These are phyloP conservation scores for Aurelia sp. DNA, from an alignment of 30 jellyfish, hydroid and myxozoan genomes.

Conservation along the genomic window DNA sequence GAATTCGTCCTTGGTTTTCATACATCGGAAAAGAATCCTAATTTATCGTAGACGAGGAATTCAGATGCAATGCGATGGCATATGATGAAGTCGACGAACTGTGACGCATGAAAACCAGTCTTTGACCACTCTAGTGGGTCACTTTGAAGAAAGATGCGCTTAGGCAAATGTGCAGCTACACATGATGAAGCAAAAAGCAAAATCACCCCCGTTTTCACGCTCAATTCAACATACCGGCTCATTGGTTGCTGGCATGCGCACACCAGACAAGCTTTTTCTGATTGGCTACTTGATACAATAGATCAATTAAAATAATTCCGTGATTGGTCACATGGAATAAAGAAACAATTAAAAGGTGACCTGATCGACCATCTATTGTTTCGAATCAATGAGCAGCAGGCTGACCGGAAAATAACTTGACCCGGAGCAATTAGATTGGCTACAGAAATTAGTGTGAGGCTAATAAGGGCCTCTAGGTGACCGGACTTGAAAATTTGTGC, in stretches of 20 bases:
- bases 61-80: no score
- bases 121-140: no score
- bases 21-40: no score
- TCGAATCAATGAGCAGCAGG: conserved; percentile 15
- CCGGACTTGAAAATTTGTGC: no score
- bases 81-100: no score
- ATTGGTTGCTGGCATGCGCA: not conserved
- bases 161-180: no score
- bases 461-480: not conserved
- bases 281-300: not conserved
- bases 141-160: no score
- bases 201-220: not conserved
- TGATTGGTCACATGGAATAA: conserved; percentile 20
- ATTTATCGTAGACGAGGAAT: no score
- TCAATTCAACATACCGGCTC: not conserved
- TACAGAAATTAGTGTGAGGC: conserved; percentile 31
- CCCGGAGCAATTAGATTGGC: conserved; percentile 33
- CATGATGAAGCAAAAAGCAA: no score
- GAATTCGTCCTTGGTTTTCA: no score
- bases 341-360: conserved; percentile 11
- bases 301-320: conserved; percentile 1
- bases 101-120: no score
- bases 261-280: not conserved
- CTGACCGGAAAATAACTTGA: conserved; percentile 24
- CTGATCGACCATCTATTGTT: conserved; percentile 26